These are phyloP conservation scores for Butorides virescens DNA, from an alignment of 2,113 vertebrate genomes.

Conservation along the genomic window DNA sequence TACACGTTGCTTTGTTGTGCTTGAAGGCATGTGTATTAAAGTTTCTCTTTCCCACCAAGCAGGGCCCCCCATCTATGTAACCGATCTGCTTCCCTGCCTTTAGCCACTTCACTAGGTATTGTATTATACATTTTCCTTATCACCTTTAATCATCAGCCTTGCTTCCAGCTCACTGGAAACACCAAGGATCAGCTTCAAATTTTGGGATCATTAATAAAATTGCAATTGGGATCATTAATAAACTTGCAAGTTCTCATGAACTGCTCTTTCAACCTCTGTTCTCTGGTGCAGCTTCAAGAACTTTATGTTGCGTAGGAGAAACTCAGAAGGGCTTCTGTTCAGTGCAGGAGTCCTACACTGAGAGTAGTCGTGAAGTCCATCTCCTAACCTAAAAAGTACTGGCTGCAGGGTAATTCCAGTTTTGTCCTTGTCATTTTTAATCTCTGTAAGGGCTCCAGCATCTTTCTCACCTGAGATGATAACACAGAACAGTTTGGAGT, in stretches of 20 bases:
- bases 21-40: background rate
- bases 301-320: background rate
- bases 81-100: background rate
- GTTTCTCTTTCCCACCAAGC: background rate
- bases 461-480: background rate
- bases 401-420: background rate
- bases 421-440: background rate
- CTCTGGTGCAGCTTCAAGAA: background rate
- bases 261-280: background rate
- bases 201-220: background rate
- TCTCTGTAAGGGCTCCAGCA: background rate
- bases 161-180: background rate
- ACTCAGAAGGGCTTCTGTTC: background rate
- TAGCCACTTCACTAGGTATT: background rate
- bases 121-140: background rate
- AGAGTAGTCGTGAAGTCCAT: background rate
- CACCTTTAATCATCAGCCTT: background rate
- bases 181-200: background rate
- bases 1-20: background rate
- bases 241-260: background rate
- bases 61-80: background rate
- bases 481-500: background rate
- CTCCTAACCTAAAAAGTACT: background rate
- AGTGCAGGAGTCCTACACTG: background rate
- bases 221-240: background rate